Evolutionary conservation across 2,888 invertebrate species (phyloP).

Genomic region (Heliconius ismenius): DNA sequence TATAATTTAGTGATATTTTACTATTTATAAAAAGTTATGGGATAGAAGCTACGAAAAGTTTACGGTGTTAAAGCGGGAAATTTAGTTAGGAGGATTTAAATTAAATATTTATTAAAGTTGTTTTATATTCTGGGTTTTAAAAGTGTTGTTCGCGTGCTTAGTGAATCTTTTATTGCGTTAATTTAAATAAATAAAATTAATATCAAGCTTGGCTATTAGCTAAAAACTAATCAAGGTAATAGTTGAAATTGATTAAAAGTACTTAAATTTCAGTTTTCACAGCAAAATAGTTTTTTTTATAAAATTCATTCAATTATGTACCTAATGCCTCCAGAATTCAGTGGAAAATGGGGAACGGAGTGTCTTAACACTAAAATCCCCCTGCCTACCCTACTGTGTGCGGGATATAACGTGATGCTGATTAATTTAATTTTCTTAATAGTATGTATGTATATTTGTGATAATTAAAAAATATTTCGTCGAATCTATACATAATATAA

Average conservation of each 20-base stretch:
- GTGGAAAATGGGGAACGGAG: too few relatives aligned
- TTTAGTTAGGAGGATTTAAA: not conserved
- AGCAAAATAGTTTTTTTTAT: not conserved
- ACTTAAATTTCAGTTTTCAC: not conserved
- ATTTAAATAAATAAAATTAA: not conserved
- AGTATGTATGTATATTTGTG: too few relatives aligned
- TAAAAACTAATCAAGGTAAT: not conserved
- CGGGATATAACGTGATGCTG: too few relatives aligned
- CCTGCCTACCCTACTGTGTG: too few relatives aligned
- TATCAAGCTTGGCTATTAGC: not conserved
- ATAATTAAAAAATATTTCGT: not conserved
- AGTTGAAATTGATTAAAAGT: not conserved
- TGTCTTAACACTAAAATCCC: too few relatives aligned
- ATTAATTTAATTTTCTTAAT: too few relatives aligned
- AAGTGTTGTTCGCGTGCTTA: not conserved
- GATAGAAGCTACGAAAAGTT: slow-evolving; percentile 18
- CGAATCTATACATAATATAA: not conserved
- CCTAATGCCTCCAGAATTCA: too few relatives aligned
- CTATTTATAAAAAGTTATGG: not conserved
- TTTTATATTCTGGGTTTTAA: not conserved
- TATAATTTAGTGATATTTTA: not conserved
- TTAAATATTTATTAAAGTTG: not conserved
- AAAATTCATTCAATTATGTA: not conserved
- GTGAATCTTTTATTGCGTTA: not conserved
- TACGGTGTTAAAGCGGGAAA: slow-evolving; percentile 18